Conservation (phyloP, 1,140 invertebrate genomes). For the Sarcophaga bullata region DNA sequence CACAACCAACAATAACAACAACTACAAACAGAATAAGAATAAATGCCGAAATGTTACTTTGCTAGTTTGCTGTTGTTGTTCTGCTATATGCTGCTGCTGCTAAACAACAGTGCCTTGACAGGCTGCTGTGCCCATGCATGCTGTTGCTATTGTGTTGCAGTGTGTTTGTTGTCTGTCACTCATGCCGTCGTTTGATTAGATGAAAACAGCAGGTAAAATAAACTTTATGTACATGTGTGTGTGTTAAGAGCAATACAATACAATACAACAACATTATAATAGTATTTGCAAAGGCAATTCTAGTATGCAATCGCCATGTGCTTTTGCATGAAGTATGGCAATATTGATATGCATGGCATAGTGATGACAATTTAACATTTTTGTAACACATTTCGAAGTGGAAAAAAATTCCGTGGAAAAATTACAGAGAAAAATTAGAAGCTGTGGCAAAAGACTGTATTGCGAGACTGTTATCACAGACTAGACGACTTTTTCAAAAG, state of each 20-base stretch:
- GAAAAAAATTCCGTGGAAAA: no score
- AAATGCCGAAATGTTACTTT: conserved; percentile 4
- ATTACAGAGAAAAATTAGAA: no score
- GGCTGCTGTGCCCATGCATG: not conserved
- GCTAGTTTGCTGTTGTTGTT: not conserved
- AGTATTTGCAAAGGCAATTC: no score
- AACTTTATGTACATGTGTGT: not conserved
- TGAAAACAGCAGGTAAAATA: not conserved
- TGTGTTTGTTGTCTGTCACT: not conserved
- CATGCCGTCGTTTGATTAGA: not conserved
- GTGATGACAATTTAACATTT: not conserved
- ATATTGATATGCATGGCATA: not conserved
- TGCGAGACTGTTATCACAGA: no score
- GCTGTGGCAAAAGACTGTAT: no score
- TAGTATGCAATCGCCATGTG: no score
- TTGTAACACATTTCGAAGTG: not conserved
- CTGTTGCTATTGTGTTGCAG: not conserved
- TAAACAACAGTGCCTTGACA: no score
- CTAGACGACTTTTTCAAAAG: no score
- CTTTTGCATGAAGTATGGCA: no score
- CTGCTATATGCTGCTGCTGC: not conserved
- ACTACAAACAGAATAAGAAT: not conserved
- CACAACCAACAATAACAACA: not conserved
- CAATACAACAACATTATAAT: no score
- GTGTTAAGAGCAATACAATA: no score